phyloP scores from a whole-genome alignment of 2,888 invertebrate genomes.

The Strigamia maritima region DNA sequence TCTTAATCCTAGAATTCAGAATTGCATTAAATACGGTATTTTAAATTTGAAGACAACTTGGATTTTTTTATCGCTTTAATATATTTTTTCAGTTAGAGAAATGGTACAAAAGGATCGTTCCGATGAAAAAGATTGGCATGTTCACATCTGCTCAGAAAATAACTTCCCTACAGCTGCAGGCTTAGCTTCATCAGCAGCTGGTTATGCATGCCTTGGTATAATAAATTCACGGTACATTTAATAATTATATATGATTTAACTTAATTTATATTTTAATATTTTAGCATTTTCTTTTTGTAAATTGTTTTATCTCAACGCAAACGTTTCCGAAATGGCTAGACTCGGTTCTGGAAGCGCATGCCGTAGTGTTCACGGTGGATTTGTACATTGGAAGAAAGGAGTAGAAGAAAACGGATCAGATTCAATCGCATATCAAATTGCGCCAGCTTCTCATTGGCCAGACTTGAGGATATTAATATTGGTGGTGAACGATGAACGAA shows the following conservation, averaged over 20 bases:
- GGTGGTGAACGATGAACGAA: conserved; percentile 78
- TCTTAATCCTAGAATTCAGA: conserved; percentile 67
- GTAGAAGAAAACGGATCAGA: conserved; percentile 50
- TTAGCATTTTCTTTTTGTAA: conserved; percentile 69
- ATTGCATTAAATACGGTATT: conserved; percentile 71
- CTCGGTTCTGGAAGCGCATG: conserved; percentile 89
- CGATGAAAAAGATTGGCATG: conserved; percentile 62
- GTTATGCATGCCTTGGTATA: conserved; percentile 83
- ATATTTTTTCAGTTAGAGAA: conserved; percentile 55
- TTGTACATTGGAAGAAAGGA: conserved; percentile 88
- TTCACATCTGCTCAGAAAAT: conserved; percentile 83
- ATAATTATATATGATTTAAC: too few relatives aligned
- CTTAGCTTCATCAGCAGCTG: conserved; percentile 95
- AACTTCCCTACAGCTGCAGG: conserved; percentile 99
- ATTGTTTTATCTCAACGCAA: conserved; percentile 69
- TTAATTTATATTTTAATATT: conserved; percentile 44
- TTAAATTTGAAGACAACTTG: conserved; percentile 43
- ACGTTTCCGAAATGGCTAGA: conserved; percentile 66
- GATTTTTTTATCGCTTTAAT: conserved; percentile 40
- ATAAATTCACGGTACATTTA: too few relatives aligned
- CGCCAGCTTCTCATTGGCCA: conserved; percentile 76
- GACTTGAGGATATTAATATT: conserved; percentile 83
- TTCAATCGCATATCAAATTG: conserved; percentile 56
- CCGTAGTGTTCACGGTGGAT: conserved; percentile 89
- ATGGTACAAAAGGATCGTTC: conserved; percentile 50